Conservation (phyloP, 2,797 vertebrate genomes). For the Danionella dracula region DNA sequence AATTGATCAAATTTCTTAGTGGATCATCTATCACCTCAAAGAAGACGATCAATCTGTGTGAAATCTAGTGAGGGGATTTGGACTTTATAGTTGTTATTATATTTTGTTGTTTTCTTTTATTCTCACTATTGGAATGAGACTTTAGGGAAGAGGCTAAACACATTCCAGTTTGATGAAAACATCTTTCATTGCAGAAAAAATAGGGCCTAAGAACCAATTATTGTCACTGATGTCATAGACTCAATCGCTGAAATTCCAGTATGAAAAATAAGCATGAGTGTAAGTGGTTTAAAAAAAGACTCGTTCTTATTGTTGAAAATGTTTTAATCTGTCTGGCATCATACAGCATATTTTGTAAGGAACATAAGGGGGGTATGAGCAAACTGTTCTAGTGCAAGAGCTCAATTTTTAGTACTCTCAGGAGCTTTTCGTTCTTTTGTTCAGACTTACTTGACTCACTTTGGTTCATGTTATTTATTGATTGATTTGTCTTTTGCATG, state of each 20-base stretch:
- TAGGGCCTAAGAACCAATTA: conserved; percentile 19
- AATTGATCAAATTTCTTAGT: neutral
- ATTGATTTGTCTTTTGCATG: no score
- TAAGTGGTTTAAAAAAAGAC: conserved; percentile 62
- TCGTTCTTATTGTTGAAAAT: no score
- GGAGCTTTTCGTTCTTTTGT: no score
- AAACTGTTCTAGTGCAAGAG: no score
- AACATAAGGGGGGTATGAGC: no score
- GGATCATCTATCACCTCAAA: conserved; percentile 25
- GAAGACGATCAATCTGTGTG: conserved; percentile 27
- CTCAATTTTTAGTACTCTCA: no score
- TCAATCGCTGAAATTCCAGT: neutral
- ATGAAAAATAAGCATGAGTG: conserved; percentile 13
- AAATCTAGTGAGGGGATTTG: conserved; percentile 38
- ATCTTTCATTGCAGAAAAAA: conserved; percentile 30
- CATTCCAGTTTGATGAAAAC: conserved; percentile 32
- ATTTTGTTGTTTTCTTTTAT: conserved; percentile 54
- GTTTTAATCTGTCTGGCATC: conserved; percentile 52
- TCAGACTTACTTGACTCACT: no score
- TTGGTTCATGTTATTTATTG: no score
- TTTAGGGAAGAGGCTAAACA: conserved; percentile 21
- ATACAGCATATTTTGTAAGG: neutral
- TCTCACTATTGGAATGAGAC: conserved; percentile 50
- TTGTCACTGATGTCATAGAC: conserved; percentile 1
- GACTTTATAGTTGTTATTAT: conserved; percentile 36